phyloP scores from a whole-genome alignment of 2,888 invertebrate species.

The Adelognathus sp. region DNA sequence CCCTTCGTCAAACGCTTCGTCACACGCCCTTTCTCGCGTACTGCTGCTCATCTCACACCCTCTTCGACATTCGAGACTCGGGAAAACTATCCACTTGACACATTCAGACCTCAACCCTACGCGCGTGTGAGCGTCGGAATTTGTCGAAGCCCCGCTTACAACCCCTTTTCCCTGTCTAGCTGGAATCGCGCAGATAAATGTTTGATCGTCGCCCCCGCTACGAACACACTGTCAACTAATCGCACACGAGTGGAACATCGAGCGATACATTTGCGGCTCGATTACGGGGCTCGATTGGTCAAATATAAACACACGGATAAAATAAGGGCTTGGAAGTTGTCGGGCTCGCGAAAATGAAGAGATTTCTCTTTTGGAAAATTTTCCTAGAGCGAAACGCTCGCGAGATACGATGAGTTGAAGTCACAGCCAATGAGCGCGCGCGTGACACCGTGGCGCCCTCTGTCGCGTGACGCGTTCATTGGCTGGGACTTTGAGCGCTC shows the following conservation, averaged over 20 bases:
- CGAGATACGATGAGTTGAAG: neutral
- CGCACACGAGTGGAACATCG: neutral
- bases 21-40: neutral
- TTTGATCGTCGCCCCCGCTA: constrained; percentile 12
- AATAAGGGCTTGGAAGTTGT: neutral
- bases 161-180: neutral
- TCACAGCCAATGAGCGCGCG: neutral
- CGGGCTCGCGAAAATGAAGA: neutral
- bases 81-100: constrained; percentile 18
- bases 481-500: neutral
- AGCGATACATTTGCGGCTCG: neutral
- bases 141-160: neutral
- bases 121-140: neutral
- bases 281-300: neutral
- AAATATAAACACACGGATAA: neutral
- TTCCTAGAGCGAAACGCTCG: neutral
- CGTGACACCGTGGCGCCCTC: neutral
- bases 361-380: neutral
- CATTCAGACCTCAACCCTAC: neutral
- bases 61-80: constrained; percentile 7
- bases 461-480: neutral
- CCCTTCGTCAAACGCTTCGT: constrained; percentile 12
- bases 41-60: neutral
- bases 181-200: neutral
- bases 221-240: neutral